Evolutionary conservation across 2,797 vertebrate genomes (phyloP).

Genomic region (Apogon hyalosoma): DNA sequence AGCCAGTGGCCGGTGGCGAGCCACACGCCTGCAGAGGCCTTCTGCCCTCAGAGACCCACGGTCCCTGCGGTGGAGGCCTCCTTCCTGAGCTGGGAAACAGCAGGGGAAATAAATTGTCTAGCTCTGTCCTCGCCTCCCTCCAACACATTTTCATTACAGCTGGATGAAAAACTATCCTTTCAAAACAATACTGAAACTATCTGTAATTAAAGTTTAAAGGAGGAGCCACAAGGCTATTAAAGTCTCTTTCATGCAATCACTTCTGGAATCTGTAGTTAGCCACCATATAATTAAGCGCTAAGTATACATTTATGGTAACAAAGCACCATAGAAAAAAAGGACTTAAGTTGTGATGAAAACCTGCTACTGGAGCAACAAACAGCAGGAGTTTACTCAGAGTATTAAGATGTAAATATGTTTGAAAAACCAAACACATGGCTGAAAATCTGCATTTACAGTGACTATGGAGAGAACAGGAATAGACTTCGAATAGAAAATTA

Average conservation of each 20-base stretch:
- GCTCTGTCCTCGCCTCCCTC: constrained; percentile 31
- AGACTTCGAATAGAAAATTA: too few relatives aligned
- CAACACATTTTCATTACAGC: constrained; percentile 65
- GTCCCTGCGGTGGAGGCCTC: constrained; percentile 52
- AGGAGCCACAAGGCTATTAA: constrained; percentile 59
- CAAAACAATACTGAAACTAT: constrained; percentile 64
- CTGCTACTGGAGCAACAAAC: background rate
- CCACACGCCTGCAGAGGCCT: constrained; percentile 60
- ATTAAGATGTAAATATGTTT: too few relatives aligned
- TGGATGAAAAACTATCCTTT: constrained; percentile 62
- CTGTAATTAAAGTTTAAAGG: constrained; percentile 72
- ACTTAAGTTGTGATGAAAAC: constrained; percentile 51
- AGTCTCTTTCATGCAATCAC: constrained; percentile 61
- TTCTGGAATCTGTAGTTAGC: constrained; percentile 57
- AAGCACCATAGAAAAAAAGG: constrained; percentile 20
- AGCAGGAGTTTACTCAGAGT: too few relatives aligned
- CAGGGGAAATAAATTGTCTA: constrained; percentile 13
- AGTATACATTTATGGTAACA: constrained; percentile 58
- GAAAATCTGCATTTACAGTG: background rate
- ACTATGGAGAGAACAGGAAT: too few relatives aligned
- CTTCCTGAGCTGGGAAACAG: constrained; percentile 36
- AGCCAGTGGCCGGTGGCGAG: constrained; percentile 56
- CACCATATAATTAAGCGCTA: constrained; percentile 71
- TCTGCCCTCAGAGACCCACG: constrained; percentile 52
- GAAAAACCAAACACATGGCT: too few relatives aligned